A percentile compares a stretch with the other conserved stretches of the same genome.
These are phyloP conservation scores for Rotaria sp. DNA, from an alignment of 2,888 invertebrate genomes.

Conservation along the genomic window DNA sequence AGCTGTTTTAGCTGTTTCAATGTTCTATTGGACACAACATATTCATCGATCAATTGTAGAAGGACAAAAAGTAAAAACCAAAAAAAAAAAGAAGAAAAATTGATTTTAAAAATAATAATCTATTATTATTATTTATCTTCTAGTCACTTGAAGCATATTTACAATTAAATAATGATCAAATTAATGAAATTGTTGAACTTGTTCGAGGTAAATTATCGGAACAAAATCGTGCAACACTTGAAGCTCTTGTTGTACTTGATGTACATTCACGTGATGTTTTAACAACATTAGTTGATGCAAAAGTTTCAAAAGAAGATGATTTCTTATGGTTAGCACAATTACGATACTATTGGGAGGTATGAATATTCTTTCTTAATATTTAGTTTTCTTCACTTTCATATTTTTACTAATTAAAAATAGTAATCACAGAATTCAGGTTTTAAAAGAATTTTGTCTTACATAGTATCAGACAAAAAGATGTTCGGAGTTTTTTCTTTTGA, in stretches of 20 bases:
- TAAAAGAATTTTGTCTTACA: too few species aligned
- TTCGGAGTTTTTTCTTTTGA: too few species aligned
- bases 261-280: slow-evolving; percentile 59
- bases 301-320: slow-evolving; percentile 53
- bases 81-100: not conserved
- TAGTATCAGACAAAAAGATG: too few species aligned
- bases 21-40: slow-evolving; percentile 54
- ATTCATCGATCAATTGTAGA: slow-evolving; percentile 50
- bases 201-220: slow-evolving; percentile 61
- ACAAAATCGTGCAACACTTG: slow-evolving; percentile 56
- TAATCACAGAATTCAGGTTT: too few species aligned
- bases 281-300: slow-evolving; percentile 47
- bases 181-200: slow-evolving; percentile 72
- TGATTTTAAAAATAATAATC: too few species aligned
- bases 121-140: not conserved
- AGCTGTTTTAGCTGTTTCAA: slow-evolving; percentile 56
- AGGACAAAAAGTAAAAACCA: slow-evolving; percentile 44
- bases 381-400: too few species aligned
- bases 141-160: slow-evolving; percentile 62
- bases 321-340: slow-evolving; percentile 57
- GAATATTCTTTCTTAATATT: too few species aligned
- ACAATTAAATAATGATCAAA: slow-evolving; percentile 66
- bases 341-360: slow-evolving; percentile 57
- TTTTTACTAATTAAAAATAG: too few species aligned
- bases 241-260: slow-evolving; percentile 72